A percentile compares a stretch with the other conserved stretches of the same genome.
phyloP scores from a whole-genome alignment of 1,140 invertebrate species.

The Magallana gigas region DNA sequence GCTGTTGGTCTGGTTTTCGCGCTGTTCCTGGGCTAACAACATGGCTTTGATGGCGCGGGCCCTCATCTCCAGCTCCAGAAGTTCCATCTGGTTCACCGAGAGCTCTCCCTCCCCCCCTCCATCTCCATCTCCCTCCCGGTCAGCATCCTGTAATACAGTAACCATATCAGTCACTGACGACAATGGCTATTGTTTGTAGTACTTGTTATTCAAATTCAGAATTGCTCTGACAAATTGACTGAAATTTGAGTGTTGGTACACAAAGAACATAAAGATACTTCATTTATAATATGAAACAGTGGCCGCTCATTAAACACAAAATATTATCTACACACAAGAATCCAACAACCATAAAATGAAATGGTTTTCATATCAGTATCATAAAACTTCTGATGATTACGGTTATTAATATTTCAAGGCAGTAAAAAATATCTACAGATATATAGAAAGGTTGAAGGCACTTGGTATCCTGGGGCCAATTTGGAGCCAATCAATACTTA shows the following conservation, averaged over 20 bases:
- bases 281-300: not conserved
- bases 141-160: slow-evolving; percentile 1
- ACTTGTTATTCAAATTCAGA: too few species aligned
- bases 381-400: slow-evolving; percentile 27
- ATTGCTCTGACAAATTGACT: too few species aligned
- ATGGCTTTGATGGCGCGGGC: slow-evolving; percentile 81
- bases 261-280: not conserved
- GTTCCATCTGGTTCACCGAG: slow-evolving; percentile 78
- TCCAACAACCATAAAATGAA: slow-evolving; percentile 15
- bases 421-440: slow-evolving; percentile 25
- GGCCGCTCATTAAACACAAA: not conserved
- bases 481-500: slow-evolving; percentile 12
- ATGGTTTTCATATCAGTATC: slow-evolving; percentile 20
- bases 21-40: slow-evolving; percentile 68
- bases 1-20: slow-evolving; percentile 33
- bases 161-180: not conserved
- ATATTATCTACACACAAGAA: not conserved
- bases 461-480: slow-evolving; percentile 22
- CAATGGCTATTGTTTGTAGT: too few species aligned
- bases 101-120: slow-evolving; percentile 58
- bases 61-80: slow-evolving; percentile 81
- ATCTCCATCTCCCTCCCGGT: slow-evolving; percentile 11
- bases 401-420: slow-evolving; percentile 31
- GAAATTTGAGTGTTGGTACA: too few species aligned
- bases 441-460: slow-evolving; percentile 4